Evolutionary conservation across 2,113 vertebrate genomes (phyloP).

Genomic region (Lasiurus cinereus): DNA sequence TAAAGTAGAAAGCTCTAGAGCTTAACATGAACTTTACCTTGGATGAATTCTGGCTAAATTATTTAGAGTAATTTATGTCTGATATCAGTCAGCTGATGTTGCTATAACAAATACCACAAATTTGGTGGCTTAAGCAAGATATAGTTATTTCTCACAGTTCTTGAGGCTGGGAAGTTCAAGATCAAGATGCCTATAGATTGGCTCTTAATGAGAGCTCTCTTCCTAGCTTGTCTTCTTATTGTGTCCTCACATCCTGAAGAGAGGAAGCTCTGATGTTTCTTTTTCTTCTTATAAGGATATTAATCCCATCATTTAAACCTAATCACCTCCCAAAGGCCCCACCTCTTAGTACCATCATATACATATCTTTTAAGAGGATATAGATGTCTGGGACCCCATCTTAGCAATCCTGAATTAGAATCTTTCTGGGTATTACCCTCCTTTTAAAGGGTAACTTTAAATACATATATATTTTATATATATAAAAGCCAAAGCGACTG

Average conservation of each 20-base stretch:
- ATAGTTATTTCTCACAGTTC: background rate
- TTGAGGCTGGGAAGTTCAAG: background rate
- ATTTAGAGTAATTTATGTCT: background rate
- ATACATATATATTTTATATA: too few species aligned
- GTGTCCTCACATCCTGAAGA: background rate
- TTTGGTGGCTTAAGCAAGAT: background rate
- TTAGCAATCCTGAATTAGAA: background rate
- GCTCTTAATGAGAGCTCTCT: background rate
- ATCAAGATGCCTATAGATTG: background rate
- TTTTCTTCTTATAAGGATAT: background rate
- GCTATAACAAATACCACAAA: background rate
- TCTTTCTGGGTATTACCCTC: background rate
- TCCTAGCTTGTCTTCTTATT: background rate
- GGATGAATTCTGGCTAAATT: background rate
- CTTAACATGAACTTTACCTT: background rate
- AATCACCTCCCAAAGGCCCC: background rate
- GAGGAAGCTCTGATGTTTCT: background rate
- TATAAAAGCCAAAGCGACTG: background rate
- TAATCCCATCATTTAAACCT: background rate
- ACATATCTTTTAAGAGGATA: background rate
- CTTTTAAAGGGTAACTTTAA: background rate
- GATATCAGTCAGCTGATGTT: background rate
- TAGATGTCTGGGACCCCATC: background rate
- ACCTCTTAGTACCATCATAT: background rate
- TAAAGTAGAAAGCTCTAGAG: background rate